Conservation (phyloP, 2,888 invertebrate genomes). For the Lycocerus yunnanus region DNA sequence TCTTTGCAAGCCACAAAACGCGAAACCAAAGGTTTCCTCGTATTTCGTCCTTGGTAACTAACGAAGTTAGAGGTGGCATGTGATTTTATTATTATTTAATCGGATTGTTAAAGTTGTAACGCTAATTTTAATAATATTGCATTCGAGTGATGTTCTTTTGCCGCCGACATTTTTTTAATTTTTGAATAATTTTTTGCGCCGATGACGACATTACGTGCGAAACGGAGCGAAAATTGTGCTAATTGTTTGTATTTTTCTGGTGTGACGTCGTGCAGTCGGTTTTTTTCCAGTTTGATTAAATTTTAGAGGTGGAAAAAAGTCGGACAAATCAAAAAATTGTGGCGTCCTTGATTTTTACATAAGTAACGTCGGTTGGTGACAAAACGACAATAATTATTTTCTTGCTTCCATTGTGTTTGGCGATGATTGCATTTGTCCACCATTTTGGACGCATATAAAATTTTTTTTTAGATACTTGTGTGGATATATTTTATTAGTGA, state of each 20-base stretch:
- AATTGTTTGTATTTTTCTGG: background rate
- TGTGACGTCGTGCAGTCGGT: background rate
- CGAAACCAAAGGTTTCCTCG: constrained; percentile 18
- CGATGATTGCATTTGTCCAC: background rate
- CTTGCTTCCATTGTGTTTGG: background rate
- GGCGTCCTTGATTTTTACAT: background rate
- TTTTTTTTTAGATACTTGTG: background rate
- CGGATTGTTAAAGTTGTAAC: constrained; percentile 12
- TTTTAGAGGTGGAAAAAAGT: background rate
- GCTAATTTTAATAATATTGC: background rate
- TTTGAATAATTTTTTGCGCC: background rate
- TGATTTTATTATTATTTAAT: constrained; percentile 16
- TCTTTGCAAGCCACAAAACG: background rate
- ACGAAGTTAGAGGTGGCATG: constrained; percentile 16
- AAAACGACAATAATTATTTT: background rate
- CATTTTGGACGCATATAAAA: background rate
- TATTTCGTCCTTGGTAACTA: constrained; percentile 22
- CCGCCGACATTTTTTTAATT: background rate
- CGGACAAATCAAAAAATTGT: background rate
- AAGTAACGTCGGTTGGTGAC: background rate
- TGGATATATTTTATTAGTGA: constrained; percentile 13
- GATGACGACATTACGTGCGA: background rate
- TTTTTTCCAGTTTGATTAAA: background rate
- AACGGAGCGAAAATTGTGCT: constrained; percentile 1
- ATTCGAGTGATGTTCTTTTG: background rate